These are phyloP conservation scores for Oceanites oceanicus DNA, from an alignment of 2,113 vertebrate genomes.

Conservation along the genomic window DNA sequence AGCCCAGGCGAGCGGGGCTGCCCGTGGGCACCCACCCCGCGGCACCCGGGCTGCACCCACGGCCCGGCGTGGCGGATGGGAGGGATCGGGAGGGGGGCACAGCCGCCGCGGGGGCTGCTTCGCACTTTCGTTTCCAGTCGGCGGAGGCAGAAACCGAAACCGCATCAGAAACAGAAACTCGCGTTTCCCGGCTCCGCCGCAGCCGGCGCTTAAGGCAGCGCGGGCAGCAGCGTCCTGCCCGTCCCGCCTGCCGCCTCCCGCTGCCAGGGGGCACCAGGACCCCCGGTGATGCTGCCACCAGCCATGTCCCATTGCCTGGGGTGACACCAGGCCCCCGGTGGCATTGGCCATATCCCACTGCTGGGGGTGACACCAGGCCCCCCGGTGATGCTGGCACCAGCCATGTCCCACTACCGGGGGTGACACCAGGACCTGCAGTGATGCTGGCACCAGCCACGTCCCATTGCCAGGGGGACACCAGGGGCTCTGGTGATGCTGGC, in stretches of 20 bases:
- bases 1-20: background rate
- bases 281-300: background rate
- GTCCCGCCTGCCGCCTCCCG: rapidly evolving
- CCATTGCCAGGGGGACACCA: too few species aligned
- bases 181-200: background rate
- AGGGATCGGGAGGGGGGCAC: background rate
- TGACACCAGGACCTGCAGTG: background rate
- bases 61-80: background rate
- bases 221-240: background rate
- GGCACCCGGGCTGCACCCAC: background rate
- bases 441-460: background rate
- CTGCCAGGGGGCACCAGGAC: background rate
- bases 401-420: background rate
- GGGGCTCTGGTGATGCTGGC: too few species aligned
- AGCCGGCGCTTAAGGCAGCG: background rate
- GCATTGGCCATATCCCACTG: too few species aligned
- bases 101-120: rapidly evolving
- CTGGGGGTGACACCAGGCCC: background rate
- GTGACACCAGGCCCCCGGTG: too few species aligned
- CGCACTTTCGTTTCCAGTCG: conserved; percentile 8
- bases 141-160: background rate
- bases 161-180: background rate
- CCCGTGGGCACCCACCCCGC: background rate
- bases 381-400: background rate
- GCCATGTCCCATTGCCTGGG: rapidly evolving